Base-by-base conservation (phyloP, 1,140 invertebrate species). In the Tribolium madens region DNA sequence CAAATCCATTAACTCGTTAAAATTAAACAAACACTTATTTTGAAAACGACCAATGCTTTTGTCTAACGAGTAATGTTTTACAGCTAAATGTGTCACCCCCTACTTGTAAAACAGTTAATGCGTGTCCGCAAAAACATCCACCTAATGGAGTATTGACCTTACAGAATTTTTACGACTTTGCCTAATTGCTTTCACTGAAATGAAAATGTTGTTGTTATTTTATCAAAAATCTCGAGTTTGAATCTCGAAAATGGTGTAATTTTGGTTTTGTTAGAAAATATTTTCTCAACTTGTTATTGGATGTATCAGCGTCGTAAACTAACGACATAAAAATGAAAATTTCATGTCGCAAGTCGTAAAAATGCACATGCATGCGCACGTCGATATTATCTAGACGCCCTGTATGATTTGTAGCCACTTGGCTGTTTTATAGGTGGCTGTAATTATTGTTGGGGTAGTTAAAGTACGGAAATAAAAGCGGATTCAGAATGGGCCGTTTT, bases 81-180 rank as follows among this genome's bases (percentile, higher is more conserved):
- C 7, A 13, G 50, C 18, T 60, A 26, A 21, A 18, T 26, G 53
- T 10, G 53, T 21, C 17, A 21, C 53, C 50, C 21, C 21, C 53
- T 15, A 17, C 3, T 60, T 60, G 53, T 60, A 60, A 60, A 60
- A 60, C 18, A 15, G 53, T 60, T 60, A 60, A 60, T 60, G 53
- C 53, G 26, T 26, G 53, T 60, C 18, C 13, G 53, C 53, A 26
- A 60, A 60, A 60, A 60, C 52, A 57, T 12, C 52, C 52, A 9
- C 53, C 7, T 60, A 60, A 60, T 60, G 53, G 53, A 60, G 26
- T 60, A 60, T 60, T 60, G 53, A 60, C 53, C 53, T 60, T 60
- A 60, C 9, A 26, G 21, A n/a, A n/a, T n/a, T n/a, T n/a, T n/a
- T n/a, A n/a, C n/a, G n/a, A 26, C 21, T 26, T 26, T 26, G 21